Base-by-base conservation (phyloP, 2,797 vertebrate genomes). In the Phalanger gymnotis region DNA sequence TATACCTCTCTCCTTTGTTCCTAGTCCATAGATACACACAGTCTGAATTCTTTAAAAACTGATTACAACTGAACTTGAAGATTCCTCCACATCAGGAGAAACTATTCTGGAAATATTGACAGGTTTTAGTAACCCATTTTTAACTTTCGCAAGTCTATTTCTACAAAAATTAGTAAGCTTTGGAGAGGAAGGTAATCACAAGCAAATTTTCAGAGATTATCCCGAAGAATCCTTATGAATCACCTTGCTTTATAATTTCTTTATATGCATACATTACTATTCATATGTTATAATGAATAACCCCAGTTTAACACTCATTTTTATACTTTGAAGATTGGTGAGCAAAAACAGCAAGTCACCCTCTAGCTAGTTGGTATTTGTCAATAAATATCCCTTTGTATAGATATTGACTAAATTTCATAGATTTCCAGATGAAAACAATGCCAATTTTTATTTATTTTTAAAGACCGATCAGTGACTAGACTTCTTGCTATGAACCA, bases 281-380 rank as follows among this genome's bases (percentile, higher is more conserved):
- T 53, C 0, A 5, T 87, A 27, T 87, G 98, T 97, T 97, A 98
- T 98, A 89, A 81, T 96, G 92, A 52, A 11, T 98, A 98, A 98
- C 97, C 98, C 94, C 57, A 87, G 40, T 47, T 87, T 51, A 87
- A 51, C n/a, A 95, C 97, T 94, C 95, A 96, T 98, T 98, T 92
- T 96, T 97, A 91, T 81, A 73, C 96, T 91, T 98, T 98, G 96
- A 97, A 97, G 98, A 97, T 98, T 97, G 94, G 91, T 95, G 98
- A 98, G 97, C 98, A 95, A 98, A 94, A 98, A 97, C 98, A 98
- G 94, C 93, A 97, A 97, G 97, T 98, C 98, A 98, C 95, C 97
- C 96, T 98, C 93, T 98, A 96, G 98, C 96, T 98, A 98, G 98
- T 97, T 98, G 98, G 97, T 98, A 98, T 99, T 99, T 99, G 98